phyloP scores from a whole-genome alignment of 2,888 invertebrate genomes.

The Drosophila merina region DNA sequence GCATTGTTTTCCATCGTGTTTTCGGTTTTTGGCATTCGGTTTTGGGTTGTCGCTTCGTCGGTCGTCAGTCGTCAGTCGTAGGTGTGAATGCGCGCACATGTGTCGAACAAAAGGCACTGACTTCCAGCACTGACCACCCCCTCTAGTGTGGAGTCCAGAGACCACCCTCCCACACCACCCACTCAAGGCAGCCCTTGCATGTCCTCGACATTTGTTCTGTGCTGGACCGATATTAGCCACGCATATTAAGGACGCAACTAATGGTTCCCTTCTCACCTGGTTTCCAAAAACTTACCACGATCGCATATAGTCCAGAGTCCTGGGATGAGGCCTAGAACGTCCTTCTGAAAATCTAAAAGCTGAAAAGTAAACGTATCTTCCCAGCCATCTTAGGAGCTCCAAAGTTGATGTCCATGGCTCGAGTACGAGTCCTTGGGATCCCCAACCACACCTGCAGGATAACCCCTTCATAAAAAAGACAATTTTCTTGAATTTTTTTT shows the following conservation, averaged over 20 bases:
- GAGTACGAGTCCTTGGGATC: background rate
- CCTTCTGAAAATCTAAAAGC: background rate
- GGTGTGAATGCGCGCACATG: constrained; percentile 79
- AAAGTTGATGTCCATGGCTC: background rate
- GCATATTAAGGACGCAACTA: constrained; percentile 57
- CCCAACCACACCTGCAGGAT: background rate
- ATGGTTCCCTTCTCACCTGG: constrained; percentile 3
- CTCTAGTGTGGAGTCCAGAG: background rate
- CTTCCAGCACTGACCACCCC: background rate
- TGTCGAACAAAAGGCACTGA: constrained; percentile 65
- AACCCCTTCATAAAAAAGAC: constrained; percentile 2
- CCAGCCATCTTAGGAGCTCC: too few species aligned
- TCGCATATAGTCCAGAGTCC: background rate
- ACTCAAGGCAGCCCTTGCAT: constrained; percentile 31
- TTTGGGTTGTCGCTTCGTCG: background rate
- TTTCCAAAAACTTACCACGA: background rate
- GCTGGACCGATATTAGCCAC: constrained; percentile 72
- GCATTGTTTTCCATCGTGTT: constrained; percentile 51
- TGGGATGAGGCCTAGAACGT: too few species aligned
- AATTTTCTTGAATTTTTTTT: constrained; percentile 52
- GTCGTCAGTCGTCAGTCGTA: constrained; percentile 51
- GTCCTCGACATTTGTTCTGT: constrained; percentile 72
- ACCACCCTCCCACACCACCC: background rate
- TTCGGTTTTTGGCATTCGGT: constrained; percentile 66
- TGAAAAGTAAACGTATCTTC: background rate